Base-by-base conservation (phyloP, 2,113 vertebrate genomes). In the Callipepla californica region DNA sequence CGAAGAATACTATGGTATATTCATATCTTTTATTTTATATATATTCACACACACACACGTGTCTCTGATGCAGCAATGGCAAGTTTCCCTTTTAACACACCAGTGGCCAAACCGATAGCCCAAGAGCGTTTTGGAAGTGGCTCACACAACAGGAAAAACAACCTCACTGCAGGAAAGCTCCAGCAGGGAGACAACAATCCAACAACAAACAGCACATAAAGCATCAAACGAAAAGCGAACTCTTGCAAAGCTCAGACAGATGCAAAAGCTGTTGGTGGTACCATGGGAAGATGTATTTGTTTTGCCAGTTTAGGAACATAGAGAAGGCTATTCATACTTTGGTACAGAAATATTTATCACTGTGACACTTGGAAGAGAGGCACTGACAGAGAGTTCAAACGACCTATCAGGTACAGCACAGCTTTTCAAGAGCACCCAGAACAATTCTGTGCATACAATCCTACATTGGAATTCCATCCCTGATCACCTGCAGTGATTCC, bases 131-230 rank as follows among this genome's bases (percentile, higher is more conserved):
- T 34, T 25, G 62, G 70, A 92, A 79, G 45, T 1, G 7, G 65
- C 42, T 81, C 53, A 45, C 34, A 87, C 59, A 55, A 84, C 50
- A 91, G 67, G 70, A 73, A 94, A 90, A 94, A 62, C 32, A 3
- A 75, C 34, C 2, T 12, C 78, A 51, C 40, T 84, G 80, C 11
- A 88, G 75, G 86, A 83, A 89, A 90, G 85, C 67, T 85, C 92
- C 93, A 96, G 55, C 85, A 90, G 62, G 50, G 82, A 83, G 34
- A 84, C 57, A 93, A 85, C 82, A 88, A 80, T 34, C 61, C 59
- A 93, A 87, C 80, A 92, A 85, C 42, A 85, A 93, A 87, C 20
- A 89, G n/a, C 32, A 92, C 91, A 82, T 30, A 72, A 82, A 91
- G 69, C 44, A 82, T 87, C 87, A 95, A 69, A 66, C 2, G 5